phyloP scores from a whole-genome alignment of 2,797 vertebrate species.

The Sandelia bainsii region DNA sequence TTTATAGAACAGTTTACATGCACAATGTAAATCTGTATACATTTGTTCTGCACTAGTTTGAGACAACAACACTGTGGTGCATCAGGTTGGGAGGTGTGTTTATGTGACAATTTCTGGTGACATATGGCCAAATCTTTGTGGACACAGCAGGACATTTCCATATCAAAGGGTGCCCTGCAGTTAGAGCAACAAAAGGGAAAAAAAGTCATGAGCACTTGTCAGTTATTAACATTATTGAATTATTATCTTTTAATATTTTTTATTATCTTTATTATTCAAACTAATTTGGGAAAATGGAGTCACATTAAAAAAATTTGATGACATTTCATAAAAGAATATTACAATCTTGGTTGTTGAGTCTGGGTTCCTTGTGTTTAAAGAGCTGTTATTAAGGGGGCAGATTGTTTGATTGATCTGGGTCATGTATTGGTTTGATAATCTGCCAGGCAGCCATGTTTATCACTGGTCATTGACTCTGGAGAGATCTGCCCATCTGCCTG shows the following conservation, averaged over 20 bases:
- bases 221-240: not conserved
- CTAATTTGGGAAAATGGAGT: not conserved
- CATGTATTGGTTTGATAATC: conserved; percentile 47
- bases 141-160: conserved; percentile 21
- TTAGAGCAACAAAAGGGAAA: not conserved
- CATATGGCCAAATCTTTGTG: conserved; percentile 49
- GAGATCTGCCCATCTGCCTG: conserved; percentile 65
- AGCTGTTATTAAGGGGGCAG: conserved; percentile 1
- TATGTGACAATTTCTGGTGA: conserved; percentile 19
- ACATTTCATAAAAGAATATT: not conserved
- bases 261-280: not conserved
- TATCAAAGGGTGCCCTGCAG: not conserved
- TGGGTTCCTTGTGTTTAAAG: conserved; percentile 13
- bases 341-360: not conserved
- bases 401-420: conserved; percentile 34
- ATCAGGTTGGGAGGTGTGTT: conserved; percentile 7
- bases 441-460: conserved; percentile 68
- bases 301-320: not conserved
- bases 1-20: no score
- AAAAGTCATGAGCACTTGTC: not conserved
- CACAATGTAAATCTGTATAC: not conserved
- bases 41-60: conserved; percentile 5
- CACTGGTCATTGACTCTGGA: conserved; percentile 55
- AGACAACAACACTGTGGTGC: not conserved
- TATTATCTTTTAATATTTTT: not conserved